A percentile compares a stretch with the other conserved stretches of the same genome.
Conservation (phyloP, 2,888 invertebrate species). For the Lissocephala sabroskyi region DNA sequence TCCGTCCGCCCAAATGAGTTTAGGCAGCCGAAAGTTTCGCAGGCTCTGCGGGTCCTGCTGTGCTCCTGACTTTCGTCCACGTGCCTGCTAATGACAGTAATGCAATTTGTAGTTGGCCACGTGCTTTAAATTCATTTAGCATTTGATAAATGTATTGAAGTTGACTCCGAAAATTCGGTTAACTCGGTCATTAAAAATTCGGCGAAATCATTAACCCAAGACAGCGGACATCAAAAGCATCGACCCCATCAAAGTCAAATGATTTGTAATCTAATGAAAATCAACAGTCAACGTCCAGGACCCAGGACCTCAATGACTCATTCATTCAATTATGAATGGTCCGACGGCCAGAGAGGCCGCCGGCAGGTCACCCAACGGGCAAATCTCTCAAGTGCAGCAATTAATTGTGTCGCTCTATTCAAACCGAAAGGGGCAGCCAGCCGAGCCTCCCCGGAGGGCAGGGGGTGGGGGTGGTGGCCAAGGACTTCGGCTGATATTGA, state of each 20-base stretch:
- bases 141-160: neutral
- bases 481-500: slow-evolving; percentile 10
- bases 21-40: slow-evolving; percentile 17
- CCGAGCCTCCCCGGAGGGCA: too few species aligned
- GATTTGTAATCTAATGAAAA: too few species aligned
- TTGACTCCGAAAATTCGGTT: neutral
- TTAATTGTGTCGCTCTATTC: slow-evolving; percentile 49
- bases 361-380: too few species aligned
- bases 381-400: slow-evolving; percentile 16
- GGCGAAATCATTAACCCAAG: too few species aligned
- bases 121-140: neutral
- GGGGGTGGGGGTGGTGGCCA: slow-evolving; percentile 18
- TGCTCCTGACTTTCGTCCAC: too few species aligned
- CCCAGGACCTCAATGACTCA: neutral
- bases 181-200: neutral
- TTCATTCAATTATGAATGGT: neutral
- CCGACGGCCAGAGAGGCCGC: too few species aligned
- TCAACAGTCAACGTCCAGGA: too few species aligned
- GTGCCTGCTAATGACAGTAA: slow-evolving; percentile 18
- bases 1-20: neutral
- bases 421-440: too few species aligned
- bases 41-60: too few species aligned
- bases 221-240: slow-evolving; percentile 20
- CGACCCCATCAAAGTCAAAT: neutral
- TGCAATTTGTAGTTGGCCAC: slow-evolving; percentile 46